A percentile compares a stretch with the other conserved stretches of the same genome.
These are phyloP conservation scores for Sarcophaga subvicina DNA, from an alignment of 2,888 invertebrate species.

Conservation along the genomic window DNA sequence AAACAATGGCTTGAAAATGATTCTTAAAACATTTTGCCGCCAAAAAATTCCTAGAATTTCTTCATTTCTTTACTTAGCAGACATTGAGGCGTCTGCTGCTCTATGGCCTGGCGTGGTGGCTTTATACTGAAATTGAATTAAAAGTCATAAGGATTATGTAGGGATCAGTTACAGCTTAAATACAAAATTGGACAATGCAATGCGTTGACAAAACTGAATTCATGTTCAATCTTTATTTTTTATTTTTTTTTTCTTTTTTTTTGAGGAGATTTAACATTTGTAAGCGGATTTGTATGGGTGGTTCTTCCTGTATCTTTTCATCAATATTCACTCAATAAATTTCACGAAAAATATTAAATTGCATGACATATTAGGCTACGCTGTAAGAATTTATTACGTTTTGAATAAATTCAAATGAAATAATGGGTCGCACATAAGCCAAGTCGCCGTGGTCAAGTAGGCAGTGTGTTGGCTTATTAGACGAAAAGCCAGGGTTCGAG, in stretches of 20 bases:
- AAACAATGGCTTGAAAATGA: slow-evolving; percentile 28
- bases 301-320: background rate
- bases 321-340: slow-evolving; percentile 3
- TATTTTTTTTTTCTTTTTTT: slow-evolving; percentile 46
- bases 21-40: slow-evolving; percentile 54
- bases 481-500: no score
- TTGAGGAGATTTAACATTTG: slow-evolving; percentile 46
- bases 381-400: no score
- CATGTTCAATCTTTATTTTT: background rate
- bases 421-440: no score
- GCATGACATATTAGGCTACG: background rate
- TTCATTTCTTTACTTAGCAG: background rate
- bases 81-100: slow-evolving; percentile 43
- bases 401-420: no score
- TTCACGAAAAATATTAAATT: slow-evolving; percentile 31
- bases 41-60: slow-evolving; percentile 60
- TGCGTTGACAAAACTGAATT: background rate
- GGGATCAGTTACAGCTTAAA: slow-evolving; percentile 56
- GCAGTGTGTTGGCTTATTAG: no score
- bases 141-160: slow-evolving; percentile 57
- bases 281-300: slow-evolving; percentile 4
- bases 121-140: slow-evolving; percentile 26
- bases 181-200: slow-evolving; percentile 33
- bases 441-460: no score
- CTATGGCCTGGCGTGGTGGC: background rate